Conservation (phyloP, 2,797 vertebrate genomes). For the Channa striata region DNA sequence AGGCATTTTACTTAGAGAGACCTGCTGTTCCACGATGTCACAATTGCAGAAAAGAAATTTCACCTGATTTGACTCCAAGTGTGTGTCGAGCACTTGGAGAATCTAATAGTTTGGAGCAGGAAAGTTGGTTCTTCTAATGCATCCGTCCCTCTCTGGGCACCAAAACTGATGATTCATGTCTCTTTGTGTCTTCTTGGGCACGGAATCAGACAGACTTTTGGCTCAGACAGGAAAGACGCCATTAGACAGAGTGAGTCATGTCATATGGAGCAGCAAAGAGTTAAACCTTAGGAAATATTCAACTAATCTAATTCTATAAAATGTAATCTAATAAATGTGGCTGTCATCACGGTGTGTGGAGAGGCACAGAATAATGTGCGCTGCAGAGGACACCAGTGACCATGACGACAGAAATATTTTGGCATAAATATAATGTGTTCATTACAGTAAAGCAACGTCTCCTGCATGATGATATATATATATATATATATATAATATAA, state of each 20-base stretch:
- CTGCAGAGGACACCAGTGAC: neutral
- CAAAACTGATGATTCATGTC: conserved; percentile 53
- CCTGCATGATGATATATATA: neutral
- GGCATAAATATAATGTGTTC: too few relatives aligned
- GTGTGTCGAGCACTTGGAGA: too few relatives aligned
- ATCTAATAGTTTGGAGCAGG: too few relatives aligned
- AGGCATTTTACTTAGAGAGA: too few relatives aligned
- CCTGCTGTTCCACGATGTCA: too few relatives aligned
- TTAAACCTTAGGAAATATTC: neutral
- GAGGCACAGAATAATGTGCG: neutral
- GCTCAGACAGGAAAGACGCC: conserved; percentile 15
- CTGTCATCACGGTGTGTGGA: neutral
- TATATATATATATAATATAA: too few relatives aligned
- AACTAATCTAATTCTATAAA: conserved; percentile 15
- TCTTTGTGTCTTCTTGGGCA: neutral
- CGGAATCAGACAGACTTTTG: conserved; percentile 9
- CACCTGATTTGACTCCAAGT: too few relatives aligned
- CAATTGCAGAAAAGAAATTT: too few relatives aligned
- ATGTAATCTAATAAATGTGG: conserved; percentile 22
- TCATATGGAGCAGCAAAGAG: conserved; percentile 18
- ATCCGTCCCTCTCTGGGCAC: conserved; percentile 21
- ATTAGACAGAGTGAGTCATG: conserved; percentile 30
- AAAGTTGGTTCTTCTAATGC: neutral
- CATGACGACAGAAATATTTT: too few relatives aligned
- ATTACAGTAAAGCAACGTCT: neutral